Evolutionary conservation across 2,888 invertebrate species (phyloP).

Genomic region (Malacosoma neustria): DNA sequence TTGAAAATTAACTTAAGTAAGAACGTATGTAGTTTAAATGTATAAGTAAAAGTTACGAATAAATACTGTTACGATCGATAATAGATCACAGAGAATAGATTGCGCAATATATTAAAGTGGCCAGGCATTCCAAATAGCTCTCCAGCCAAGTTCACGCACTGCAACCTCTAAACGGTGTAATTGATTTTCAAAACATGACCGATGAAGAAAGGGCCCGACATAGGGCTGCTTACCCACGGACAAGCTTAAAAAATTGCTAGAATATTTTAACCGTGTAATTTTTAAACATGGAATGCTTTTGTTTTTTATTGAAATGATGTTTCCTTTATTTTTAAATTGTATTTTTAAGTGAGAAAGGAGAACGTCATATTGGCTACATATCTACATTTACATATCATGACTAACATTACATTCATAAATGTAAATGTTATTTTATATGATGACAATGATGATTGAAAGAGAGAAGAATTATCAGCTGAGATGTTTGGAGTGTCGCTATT

Average conservation of each 20-base stretch:
- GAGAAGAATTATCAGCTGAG: too few relatives aligned
- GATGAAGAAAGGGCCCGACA: slow-evolving; percentile 12
- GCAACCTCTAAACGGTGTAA: slow-evolving; percentile 46
- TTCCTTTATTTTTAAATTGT: neutral
- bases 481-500: too few relatives aligned
- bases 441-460: too few relatives aligned
- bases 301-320: neutral
- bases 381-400: too few relatives aligned
- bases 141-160: slow-evolving; percentile 19
- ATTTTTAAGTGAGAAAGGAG: too few relatives aligned
- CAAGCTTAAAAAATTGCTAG: neutral
- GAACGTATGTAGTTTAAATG: too few relatives aligned
- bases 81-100: neutral
- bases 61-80: too few relatives aligned
- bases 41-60: too few relatives aligned
- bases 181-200: slow-evolving; percentile 44
- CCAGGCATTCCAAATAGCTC: slow-evolving; percentile 29
- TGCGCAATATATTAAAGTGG: neutral
- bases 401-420: too few relatives aligned
- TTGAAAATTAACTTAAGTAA: too few relatives aligned
- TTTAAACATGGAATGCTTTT: neutral
- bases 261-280: neutral
- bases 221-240: slow-evolving; percentile 8
- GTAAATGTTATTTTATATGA: too few relatives aligned
- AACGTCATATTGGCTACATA: too few relatives aligned